Percentiles rank a stretch among this genome's conserved stretches.
phyloP scores from a whole-genome alignment of 2,113 vertebrate species.

The Ancistrus triradiatus region DNA sequence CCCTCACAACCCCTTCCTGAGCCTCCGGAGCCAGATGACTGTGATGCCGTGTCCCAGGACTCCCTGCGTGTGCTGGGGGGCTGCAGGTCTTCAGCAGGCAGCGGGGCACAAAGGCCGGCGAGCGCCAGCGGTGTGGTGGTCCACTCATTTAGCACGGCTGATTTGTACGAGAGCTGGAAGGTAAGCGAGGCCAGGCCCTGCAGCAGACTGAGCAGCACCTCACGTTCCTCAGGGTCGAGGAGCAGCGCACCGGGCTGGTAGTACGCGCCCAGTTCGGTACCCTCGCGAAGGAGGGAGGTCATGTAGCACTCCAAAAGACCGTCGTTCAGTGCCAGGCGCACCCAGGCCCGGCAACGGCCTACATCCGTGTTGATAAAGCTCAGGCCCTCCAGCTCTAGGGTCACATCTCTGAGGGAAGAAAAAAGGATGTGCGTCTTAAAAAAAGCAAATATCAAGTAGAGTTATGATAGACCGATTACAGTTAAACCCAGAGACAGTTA shows the following conservation, averaged over 20 bases:
- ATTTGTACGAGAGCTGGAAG: conserved; percentile 92
- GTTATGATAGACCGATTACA: not conserved
- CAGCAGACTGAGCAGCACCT: conserved; percentile 90
- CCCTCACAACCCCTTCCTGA: conserved; percentile 63
- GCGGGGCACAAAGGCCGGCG: conserved; percentile 76
- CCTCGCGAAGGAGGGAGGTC: conserved; percentile 79
- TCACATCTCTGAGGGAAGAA: conserved; percentile 70
- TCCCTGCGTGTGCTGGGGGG: conserved; percentile 59
- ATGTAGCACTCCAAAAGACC: conserved; percentile 91
- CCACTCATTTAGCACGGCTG: conserved; percentile 89
- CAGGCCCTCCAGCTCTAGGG: conserved; percentile 82
- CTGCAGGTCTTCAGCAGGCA: conserved; percentile 60
- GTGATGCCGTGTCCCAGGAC: conserved; percentile 81
- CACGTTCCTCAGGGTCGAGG: conserved; percentile 81
- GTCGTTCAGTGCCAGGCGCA: conserved; percentile 87
- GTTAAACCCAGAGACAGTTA: no score
- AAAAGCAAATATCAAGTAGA: not conserved
- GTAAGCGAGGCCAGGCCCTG: conserved; percentile 85
- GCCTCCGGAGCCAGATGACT: conserved; percentile 73
- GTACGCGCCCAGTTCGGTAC: conserved; percentile 68
- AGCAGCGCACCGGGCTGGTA: conserved; percentile 85
- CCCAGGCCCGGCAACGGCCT: conserved; percentile 90
- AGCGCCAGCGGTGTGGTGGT: conserved; percentile 85
- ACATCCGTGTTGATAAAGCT: conserved; percentile 84
- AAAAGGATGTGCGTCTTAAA: not conserved